Base-by-base conservation (phyloP, 2,113 vertebrate genomes). In the Albula glossodonta region DNA sequence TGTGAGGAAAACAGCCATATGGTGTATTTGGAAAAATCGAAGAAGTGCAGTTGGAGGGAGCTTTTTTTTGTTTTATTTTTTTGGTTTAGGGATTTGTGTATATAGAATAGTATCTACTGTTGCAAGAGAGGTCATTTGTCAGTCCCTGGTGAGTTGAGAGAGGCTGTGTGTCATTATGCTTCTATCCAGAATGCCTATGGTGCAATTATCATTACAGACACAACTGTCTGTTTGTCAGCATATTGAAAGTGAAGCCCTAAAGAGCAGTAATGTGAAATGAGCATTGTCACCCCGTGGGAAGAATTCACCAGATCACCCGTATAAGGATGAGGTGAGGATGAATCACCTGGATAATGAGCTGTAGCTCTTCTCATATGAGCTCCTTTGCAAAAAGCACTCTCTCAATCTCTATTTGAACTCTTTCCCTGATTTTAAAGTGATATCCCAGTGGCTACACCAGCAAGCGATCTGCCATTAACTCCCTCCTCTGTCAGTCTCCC, bases 401-500 rank as follows among this genome's bases (percentile, higher is more conserved):
- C 53, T 57, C 79, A 85, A 85, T 85, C 84, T 56, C 31, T 79
- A 85, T 52, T 48, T 15, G 41, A 15, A 52, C 77, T 80, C 51
- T 74, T 60, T 52, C 74, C 17, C 51, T 80, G 84, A 85, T 79
- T 85, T 74, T 31, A 53, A 12, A 85, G 52, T 4, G 78, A 31
- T 52, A 50, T 51, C 41, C 70, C 80, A 49, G 84, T 80, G 78
- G 80, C 78, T 66, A 81, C 63, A 49, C 31, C 78, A 66, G 78
- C 80, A 41, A 31, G 70, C 70, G 7, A 70, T 70, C 63, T 70
- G 22, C 63, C 19, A 80, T 85, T 80, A 79, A 63, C 60, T 78
- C 51, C 48, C 53, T 51, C 78, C 52, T 80, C 78, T 80, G 78
- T 85, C 84, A 85, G 57, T 85, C 78, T 60, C 78, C 78, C 15